A percentile compares a stretch with the other conserved stretches of the same genome.
Evolutionary conservation across 2,113 vertebrate genomes (phyloP).

Genomic region (human (Homo sapiens)): GRCh38 chr15:98574501-98575000

Average conservation of each 20-base stretch:
- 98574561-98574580: not conserved
- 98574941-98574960: too few species aligned
- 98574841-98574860: too few species aligned
- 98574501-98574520: conserved; percentile 35
- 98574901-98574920: too few species aligned
- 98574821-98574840: not conserved
- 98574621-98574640: not conserved
- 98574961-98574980: too few species aligned
- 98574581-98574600: not conserved
- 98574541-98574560: not conserved
- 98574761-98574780: not conserved
- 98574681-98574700: not conserved
- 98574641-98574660: not conserved
- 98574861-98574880: too few species aligned
- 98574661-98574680: not conserved
- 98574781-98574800: not conserved
- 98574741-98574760: not conserved
- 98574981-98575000: too few species aligned
- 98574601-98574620: not conserved
- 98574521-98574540: not conserved
- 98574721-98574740: not conserved
- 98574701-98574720: not conserved
- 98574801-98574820: not conserved
- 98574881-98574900: too few species aligned
- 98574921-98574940: too few species aligned